phyloP scores from a whole-genome alignment of 1,140 invertebrate genomes.

The Ridgeia piscesae region DNA sequence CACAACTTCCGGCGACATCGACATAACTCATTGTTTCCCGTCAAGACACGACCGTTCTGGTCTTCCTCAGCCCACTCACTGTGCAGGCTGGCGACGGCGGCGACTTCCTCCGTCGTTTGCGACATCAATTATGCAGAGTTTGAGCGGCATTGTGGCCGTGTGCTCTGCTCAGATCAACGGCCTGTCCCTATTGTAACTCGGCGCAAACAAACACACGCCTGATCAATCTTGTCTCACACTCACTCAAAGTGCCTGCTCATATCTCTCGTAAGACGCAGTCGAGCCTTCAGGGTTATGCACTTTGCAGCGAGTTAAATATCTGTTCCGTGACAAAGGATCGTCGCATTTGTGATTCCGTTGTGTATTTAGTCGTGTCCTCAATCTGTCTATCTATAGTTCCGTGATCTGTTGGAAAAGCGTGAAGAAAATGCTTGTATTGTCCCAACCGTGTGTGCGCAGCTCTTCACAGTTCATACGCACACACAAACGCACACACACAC shows the following conservation, averaged over 20 bases:
- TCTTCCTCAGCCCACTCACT: background rate
- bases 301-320: background rate
- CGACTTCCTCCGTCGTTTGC: background rate
- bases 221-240: background rate
- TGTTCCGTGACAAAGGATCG: background rate
- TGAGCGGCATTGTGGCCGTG: background rate
- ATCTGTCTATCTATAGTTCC: background rate
- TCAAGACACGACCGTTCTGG: background rate
- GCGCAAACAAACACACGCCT: background rate
- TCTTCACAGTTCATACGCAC: too few relatives aligned
- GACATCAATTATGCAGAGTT: slow-evolving; percentile 1
- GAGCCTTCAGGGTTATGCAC: background rate
- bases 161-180: background rate
- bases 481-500: too few relatives aligned
- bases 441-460: background rate
- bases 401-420: background rate
- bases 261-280: background rate
- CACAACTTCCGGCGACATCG: background rate
- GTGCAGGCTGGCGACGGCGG: background rate
- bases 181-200: background rate
- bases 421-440: background rate
- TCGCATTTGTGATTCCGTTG: background rate
- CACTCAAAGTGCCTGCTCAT: background rate
- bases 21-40: background rate
- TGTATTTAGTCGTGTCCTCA: background rate